These are phyloP conservation scores for Puntigrus tetrazona DNA, from an alignment of 2,113 vertebrate species.

Conservation along the genomic window DNA sequence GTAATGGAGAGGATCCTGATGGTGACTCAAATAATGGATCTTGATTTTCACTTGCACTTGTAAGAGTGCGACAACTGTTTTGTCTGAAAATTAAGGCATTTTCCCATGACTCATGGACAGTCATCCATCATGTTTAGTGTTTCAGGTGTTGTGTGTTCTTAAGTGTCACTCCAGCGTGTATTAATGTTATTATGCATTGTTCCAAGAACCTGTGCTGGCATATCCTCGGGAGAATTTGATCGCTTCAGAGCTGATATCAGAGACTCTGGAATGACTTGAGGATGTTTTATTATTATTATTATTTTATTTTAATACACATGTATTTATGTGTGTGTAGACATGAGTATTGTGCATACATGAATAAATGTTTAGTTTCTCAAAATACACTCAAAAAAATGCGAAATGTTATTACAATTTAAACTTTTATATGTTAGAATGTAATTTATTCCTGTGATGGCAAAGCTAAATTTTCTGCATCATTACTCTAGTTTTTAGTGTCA, in stretches of 20 bases:
- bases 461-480: background rate
- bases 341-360: too few relatives aligned
- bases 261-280: background rate
- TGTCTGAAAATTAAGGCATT: conserved; percentile 66
- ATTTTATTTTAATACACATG: background rate
- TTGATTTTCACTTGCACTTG: conserved; percentile 63
- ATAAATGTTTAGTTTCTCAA: too few relatives aligned
- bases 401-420: background rate
- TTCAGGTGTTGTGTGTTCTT: conserved; percentile 71
- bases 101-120: conserved; percentile 73
- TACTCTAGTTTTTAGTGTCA: background rate
- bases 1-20: background rate
- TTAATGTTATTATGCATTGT: conserved; percentile 69
- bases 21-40: conserved; percentile 25
- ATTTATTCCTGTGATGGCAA: background rate
- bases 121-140: conserved; percentile 69
- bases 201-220: conserved; percentile 63
- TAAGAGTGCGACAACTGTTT: conserved; percentile 62
- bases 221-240: conserved; percentile 56
- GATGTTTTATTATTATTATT: too few relatives aligned
- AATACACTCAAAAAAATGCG: background rate
- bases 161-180: conserved; percentile 67
- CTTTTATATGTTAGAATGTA: background rate
- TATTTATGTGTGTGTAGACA: too few relatives aligned
- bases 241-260: conserved; percentile 59